Evolutionary conservation across 2,797 vertebrate species (phyloP), one percentile per base, ranked within the genome.

Genomic region (Melanotaenia boesemani): DNA sequence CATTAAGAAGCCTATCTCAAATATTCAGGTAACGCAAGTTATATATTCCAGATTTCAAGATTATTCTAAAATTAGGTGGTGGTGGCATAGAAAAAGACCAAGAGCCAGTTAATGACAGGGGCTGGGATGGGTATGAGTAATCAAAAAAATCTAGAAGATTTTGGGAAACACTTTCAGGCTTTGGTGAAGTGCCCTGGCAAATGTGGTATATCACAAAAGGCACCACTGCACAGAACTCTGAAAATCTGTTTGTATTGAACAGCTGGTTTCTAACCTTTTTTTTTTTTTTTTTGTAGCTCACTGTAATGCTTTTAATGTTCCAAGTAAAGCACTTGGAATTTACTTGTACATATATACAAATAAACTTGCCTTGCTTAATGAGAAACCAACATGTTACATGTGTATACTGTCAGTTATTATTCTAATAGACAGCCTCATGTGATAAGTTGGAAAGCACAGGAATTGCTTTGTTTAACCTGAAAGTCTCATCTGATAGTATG

Each of bases 1-100:
- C 30, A 39, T 60, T 57, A 20, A 50, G 24, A 58, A 39, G 46
- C 67, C 54, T 15, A 22, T 67, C 69, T 20, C 9, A 24, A 18
- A 72, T 75, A 36, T 82, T n/a, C 37, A 28, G 16, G 52, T 57
- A 46, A 34, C 41, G 34, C 0, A 2, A 11, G 20, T 67, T 67
- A 13, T 30, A 26, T 44, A 46, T 16, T n/a, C 7, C 30, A 4
- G 26, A 57, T 52, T 52, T 50, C 50, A 52, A 9, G 22, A 52
- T 52, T 52, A 22, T 8, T 52, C 37, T 52, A n/a, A 52, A 52
- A 24, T 52, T 2, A 52, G 50, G 50, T 52, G 50, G n/a, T 24
- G 7, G 11, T 52, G 50, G 9, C 50, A 22, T 7, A 20, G 20
- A 20, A 50, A 50, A n/a, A 50, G 18, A 50, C 12, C 48, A 50